phyloP scores from a whole-genome alignment of 2,888 invertebrate genomes.

The Chaitophorus viminalis region DNA sequence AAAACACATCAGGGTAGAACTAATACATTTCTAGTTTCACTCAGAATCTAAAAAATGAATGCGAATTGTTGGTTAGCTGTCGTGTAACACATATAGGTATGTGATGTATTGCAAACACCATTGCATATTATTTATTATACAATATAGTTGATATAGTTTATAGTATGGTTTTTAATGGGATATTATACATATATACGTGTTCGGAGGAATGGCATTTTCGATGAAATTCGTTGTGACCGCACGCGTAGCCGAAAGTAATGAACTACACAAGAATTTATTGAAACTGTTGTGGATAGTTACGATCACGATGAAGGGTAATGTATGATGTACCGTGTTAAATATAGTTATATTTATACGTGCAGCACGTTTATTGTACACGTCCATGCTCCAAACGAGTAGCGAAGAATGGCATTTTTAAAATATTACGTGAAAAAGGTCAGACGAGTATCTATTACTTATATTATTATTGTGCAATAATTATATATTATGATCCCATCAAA shows the following conservation, averaged over 20 bases:
- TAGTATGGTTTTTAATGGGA: too few species aligned
- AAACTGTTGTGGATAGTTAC: slow-evolving; percentile 9
- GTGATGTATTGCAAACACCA: neutral
- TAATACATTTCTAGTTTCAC: too few species aligned
- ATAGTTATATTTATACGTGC: too few species aligned
- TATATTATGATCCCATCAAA: neutral
- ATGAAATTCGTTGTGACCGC: slow-evolving; percentile 3
- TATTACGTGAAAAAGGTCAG: neutral
- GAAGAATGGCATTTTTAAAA: slow-evolving; percentile 26
- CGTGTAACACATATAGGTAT: neutral
- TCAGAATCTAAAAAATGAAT: too few species aligned
- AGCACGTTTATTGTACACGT: neutral
- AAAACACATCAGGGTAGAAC: too few species aligned
- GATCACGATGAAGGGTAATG: neutral
- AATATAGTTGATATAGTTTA: too few species aligned
- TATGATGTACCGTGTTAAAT: neutral
- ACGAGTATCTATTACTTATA: neutral
- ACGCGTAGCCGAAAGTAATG: neutral
- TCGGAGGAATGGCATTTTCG: slow-evolving; percentile 4
- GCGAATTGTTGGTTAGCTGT: neutral
- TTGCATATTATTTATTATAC: neutral
- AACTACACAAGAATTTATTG: slow-evolving; percentile 37
- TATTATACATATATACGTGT: neutral
- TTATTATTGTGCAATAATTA: neutral
- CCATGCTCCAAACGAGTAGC: neutral